Percentiles rank a stretch among this genome's conserved stretches.
These are phyloP conservation scores for Catharus bicknelli DNA, from an alignment of 2,113 vertebrate species.

Conservation along the genomic window DNA sequence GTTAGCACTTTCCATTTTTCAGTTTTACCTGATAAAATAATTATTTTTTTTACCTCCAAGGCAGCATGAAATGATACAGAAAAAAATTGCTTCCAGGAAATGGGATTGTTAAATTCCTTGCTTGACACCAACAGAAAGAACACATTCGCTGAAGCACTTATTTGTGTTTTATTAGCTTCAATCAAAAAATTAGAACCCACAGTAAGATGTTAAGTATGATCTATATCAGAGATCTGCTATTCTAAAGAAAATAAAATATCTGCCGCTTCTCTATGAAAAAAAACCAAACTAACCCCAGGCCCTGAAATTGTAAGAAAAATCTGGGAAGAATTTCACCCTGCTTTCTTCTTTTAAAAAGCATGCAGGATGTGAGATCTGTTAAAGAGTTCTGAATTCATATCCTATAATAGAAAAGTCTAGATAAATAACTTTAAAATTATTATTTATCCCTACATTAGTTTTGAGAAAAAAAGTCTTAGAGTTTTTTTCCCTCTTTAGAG, in stretches of 20 bases:
- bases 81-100: slow-evolving; percentile 15
- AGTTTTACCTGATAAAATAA: slow-evolving; percentile 9
- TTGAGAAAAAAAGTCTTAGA: neutral
- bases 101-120: neutral
- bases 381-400: neutral
- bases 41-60: neutral
- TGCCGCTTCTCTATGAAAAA: neutral
- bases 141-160: neutral
- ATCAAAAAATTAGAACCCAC: neutral
- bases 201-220: neutral
- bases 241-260: neutral
- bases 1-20: slow-evolving; percentile 28
- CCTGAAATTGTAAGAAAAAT: neutral
- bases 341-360: neutral
- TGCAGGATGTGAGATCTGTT: neutral
- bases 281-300: neutral
- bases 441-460: neutral
- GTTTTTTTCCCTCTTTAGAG: neutral
- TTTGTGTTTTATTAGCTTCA: neutral
- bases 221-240: neutral
- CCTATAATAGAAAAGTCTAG: neutral
- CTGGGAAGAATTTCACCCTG: neutral
- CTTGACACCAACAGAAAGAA: neutral
- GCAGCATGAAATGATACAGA: neutral
- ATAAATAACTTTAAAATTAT: neutral